Evolutionary conservation across 2,888 invertebrate species (phyloP), one percentile per base, ranked within the genome.

Genomic region (Ectobius pallidus): DNA sequence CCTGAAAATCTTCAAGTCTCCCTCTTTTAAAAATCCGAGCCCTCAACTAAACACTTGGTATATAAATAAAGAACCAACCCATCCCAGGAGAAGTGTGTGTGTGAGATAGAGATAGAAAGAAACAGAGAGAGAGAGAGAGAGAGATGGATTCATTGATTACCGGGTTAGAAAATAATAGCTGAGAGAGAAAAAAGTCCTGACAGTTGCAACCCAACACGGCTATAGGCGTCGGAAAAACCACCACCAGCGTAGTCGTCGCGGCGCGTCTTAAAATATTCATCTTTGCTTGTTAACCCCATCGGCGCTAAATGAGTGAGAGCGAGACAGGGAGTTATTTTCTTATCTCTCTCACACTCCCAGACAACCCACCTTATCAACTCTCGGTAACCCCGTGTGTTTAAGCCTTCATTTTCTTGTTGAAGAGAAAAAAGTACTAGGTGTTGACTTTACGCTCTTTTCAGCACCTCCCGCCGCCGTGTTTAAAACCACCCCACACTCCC

Each of bases 201-300:
- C 39, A 39, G 20, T 62, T 39, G 30, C 18, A 39, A 34, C 44
- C 67, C 46, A 46, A 16, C 27, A 30, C 67, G 11, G 18, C 34
- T 6, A 25, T 3, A 11, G 6, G n/a, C 63, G 46, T 7, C 49
- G 70, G n/a, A n/a, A 34, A 39, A 34, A 68, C 67, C 46, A 46
- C 27, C 27, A 30, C 67, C 6, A 32, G n/a, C 9, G 34, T 3
- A 11, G 6, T 16, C 63, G 46, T 7, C 49, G 70, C 27, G 58
- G 61, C 55, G 42, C 44, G 18, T 61, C 58, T 58, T 70, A 70
- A 70, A 70, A 70, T 70, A 70, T 70, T 70, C 70, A 70, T 70
- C 42, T 27, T 4, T 20, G 25, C 70, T 70, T 70, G 70, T 70
- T 70, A 70, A 70, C 55, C n/a, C 58, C 58, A 39, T 25, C 11